Conservation (phyloP, 1,140 invertebrate genomes). For the Hylaeus volcanicus region DNA sequence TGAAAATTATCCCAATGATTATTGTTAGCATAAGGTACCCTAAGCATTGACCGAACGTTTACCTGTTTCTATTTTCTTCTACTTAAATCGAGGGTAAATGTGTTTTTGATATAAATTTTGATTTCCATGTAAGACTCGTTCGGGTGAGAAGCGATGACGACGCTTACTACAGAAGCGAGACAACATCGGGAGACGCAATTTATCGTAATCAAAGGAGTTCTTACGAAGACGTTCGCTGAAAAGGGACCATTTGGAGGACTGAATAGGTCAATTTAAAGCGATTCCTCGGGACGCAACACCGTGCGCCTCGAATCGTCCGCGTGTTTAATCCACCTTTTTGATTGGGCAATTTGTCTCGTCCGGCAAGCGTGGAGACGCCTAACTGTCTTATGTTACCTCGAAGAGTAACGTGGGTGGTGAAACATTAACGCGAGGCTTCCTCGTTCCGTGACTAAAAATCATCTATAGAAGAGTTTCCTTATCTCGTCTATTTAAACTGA, state of each 20-base stretch:
- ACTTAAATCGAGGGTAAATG: no score
- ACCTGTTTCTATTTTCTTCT: no score
- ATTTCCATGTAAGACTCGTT: no score
- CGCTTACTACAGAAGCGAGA: not conserved
- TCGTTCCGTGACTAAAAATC: conserved; percentile 1
- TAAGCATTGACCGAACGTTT: no score
- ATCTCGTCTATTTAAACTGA: no score
- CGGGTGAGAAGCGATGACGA: not conserved
- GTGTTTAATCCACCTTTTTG: conserved; percentile 79
- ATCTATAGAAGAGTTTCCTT: no score
- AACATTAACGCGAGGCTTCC: conserved; percentile 37
- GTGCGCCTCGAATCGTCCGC: conserved; percentile 50
- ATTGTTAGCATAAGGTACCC: no score
- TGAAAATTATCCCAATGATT: no score
- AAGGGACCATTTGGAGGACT: conserved; percentile 56
- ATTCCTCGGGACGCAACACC: conserved; percentile 65
- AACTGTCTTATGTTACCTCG: conserved; percentile 57
- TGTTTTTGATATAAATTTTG: no score
- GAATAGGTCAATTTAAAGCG: conserved; percentile 74
- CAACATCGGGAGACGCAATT: conserved; percentile 14
- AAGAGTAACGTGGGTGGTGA: conserved; percentile 59
- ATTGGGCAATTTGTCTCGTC: conserved; percentile 81
- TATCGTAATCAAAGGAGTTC: conserved; percentile 26
- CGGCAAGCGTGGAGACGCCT: conserved; percentile 73
- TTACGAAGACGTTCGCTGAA: conserved; percentile 21